These are phyloP conservation scores for Micronisus gabar DNA, from an alignment of 2,113 vertebrate species.

Conservation along the genomic window DNA sequence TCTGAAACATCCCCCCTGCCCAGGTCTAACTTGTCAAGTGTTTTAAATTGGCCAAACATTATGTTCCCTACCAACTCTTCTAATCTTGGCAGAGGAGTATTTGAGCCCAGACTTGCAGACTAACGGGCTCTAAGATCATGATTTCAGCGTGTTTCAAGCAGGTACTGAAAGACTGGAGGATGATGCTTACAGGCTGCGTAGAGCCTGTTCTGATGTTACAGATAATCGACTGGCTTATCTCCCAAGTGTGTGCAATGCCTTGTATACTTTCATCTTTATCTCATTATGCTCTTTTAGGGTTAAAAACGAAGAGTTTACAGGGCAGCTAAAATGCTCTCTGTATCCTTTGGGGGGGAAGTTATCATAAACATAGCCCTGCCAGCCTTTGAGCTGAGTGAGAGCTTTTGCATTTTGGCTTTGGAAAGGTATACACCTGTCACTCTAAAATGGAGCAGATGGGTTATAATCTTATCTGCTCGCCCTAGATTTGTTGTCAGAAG, in stretches of 20 bases:
- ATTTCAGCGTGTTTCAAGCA: background rate
- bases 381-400: conserved; percentile 44
- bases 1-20: fast-evolving
- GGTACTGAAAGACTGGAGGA: background rate
- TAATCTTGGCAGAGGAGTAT: background rate
- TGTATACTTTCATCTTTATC: background rate
- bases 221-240: conserved; percentile 14
- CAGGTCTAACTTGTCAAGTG: background rate
- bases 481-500: conserved; percentile 71
- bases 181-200: background rate
- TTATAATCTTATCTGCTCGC: conserved; percentile 83
- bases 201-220: background rate
- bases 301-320: background rate
- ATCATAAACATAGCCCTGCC: conserved; percentile 37
- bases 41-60: background rate
- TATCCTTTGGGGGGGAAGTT: background rate
- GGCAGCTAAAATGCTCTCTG: background rate
- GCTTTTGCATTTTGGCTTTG: conserved; percentile 72
- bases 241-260: background rate
- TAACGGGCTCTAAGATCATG: background rate
- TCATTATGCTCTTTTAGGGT: background rate
- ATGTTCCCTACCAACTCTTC: background rate
- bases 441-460: conserved; percentile 75
- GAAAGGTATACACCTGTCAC: conserved; percentile 80
- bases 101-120: background rate